Evolutionary conservation across 2,797 vertebrate genomes (phyloP).

Genomic region (Halcyon smyrnensis): DNA sequence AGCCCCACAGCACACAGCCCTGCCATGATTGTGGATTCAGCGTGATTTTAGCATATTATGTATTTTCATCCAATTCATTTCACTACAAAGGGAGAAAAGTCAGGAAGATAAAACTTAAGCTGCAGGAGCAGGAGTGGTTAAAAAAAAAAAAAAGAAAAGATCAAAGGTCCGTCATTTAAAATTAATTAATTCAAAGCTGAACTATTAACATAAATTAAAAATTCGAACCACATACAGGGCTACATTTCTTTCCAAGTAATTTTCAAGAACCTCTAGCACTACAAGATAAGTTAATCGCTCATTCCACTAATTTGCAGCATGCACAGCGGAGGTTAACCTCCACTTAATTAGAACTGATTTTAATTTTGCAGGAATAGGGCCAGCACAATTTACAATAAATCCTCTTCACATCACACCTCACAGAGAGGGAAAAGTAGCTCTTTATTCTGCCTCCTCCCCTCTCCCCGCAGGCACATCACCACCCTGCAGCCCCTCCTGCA

Average conservation of each 20-base stretch:
- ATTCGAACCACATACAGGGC: constrained; percentile 22
- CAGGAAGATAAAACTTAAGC: neutral
- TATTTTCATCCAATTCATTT: neutral
- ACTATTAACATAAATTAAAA: constrained; percentile 44
- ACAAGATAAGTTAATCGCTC: constrained; percentile 39
- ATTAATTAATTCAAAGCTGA: constrained; percentile 35
- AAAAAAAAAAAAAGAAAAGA: neutral
- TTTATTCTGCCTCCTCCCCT: neutral
- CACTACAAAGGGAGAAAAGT: neutral
- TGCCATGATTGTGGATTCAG: neutral
- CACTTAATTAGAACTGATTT: constrained; percentile 65
- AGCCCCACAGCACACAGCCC: too few species aligned
- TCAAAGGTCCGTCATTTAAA: neutral
- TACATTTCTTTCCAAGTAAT: constrained; percentile 28
- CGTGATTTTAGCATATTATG: neutral
- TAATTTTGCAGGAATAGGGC: neutral
- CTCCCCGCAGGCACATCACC: neutral
- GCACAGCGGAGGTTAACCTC: constrained; percentile 55
- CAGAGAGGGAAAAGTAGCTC: neutral
- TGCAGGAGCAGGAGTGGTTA: neutral
- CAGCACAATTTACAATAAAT: neutral
- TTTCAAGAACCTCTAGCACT: constrained; percentile 23
- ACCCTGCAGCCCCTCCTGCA: neutral
- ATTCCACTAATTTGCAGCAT: constrained; percentile 27
- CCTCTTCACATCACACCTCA: neutral